Percentiles rank a stretch among this genome's conserved stretches.
These are phyloP conservation scores for Albula glossodonta DNA, from an alignment of 2,113 vertebrate genomes.

Conservation along the genomic window DNA sequence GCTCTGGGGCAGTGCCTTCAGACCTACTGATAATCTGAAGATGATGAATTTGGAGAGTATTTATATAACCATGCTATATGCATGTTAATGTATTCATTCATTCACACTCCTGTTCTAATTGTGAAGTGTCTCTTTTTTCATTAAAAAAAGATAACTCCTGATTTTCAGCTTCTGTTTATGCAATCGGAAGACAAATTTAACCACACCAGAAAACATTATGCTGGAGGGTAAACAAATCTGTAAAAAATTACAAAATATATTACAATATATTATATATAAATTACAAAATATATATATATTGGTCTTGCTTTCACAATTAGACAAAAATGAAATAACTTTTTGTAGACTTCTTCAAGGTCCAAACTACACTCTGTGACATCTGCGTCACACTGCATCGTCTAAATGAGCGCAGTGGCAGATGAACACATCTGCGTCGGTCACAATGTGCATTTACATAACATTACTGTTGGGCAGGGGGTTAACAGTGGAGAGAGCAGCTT, in stretches of 20 bases:
- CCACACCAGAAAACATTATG: not conserved
- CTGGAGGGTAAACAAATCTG: no score
- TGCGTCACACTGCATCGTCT: not conserved
- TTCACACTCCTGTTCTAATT: not conserved
- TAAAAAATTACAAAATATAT: no score
- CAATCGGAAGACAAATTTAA: no score
- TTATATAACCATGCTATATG: not conserved
- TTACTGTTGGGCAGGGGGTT: not conserved
- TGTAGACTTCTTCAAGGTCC: not conserved
- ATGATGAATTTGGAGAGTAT: not conserved
- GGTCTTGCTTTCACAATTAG: not conserved
- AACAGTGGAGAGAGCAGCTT: not conserved
- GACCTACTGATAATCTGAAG: not conserved
- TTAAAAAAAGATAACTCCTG: not conserved
- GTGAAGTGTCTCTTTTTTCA: not conserved
- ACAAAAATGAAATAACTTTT: not conserved
- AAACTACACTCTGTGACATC: not conserved
- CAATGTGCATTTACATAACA: not conserved
- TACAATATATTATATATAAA: no score
- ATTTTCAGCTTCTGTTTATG: no score
- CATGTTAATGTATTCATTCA: not conserved
- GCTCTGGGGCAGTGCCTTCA: not conserved
- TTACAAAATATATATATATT: no score
- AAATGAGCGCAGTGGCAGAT: not conserved
- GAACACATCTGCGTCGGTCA: not conserved